Evolutionary conservation across 2,113 vertebrate species (phyloP), one percentile per base, ranked within the genome.

Genomic region (Nannospalax galili): DNA sequence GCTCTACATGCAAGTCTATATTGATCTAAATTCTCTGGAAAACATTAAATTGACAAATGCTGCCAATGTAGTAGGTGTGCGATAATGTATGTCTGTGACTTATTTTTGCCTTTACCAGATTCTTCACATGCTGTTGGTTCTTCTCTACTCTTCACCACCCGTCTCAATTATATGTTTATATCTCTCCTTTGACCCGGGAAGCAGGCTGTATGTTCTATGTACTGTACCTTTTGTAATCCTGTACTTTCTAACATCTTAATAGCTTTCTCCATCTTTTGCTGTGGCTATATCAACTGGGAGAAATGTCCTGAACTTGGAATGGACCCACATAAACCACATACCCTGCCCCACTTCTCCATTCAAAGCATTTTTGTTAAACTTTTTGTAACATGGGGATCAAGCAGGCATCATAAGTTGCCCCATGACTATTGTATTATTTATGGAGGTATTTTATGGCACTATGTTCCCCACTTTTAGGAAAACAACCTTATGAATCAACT

Each of bases 91-190:
- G 1, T 52, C 20, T 67, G 1, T 56, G 64, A 45, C 58, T 93
- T 73, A 45, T 70, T 60, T 84, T 93, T 74, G 17, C 37, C 84
- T 84, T 84, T 5, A 32, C 20, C 12, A 93, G 35, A 42, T 60
- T 81, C 22, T 67, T 78, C 26, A 90, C 40, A 26, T 91, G 35
- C 40, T 69, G 64, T 30, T 5, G 7, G 17, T 84, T 79, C 58
- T 28, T 72, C 56, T 65, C n/a, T 75, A 16, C 52, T 69, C n/a
- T 42, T 28, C 42, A 88, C 24, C 45, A n/a, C 58, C 2, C 5
- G 62, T 32, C 28, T 12, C n/a, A 26, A 1, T 15, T 45, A 42
- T 73, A 42, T 37, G 5, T 37, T 65, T 58, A 32, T 62, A 28
- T 78, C 22, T 73, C 8, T 48, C 6, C 17, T 78, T 78, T 65